Evolutionary conservation across 2,797 vertebrate species (phyloP), one percentile per base, ranked within the genome.

Genomic region (Etheostoma perlongum): DNA sequence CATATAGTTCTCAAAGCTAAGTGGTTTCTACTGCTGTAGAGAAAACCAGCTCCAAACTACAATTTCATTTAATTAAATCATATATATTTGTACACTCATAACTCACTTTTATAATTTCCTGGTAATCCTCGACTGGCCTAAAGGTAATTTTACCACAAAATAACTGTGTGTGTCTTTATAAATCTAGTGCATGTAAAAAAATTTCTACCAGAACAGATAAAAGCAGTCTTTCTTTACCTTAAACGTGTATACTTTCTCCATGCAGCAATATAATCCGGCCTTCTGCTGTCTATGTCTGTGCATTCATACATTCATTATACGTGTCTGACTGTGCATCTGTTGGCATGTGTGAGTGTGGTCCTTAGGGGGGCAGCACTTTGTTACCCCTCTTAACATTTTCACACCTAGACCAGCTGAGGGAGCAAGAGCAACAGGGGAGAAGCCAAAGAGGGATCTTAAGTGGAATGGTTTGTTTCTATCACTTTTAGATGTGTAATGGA

Each of bases 401-500:
- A 81, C 83, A 78, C 85, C 36, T 79, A 23, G 62, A 82, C 73
- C 74, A 66, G 82, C 72, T 82, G 62, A 78, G 86, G 75, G 76
- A 86, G 55, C 58, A 21, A 10, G 42, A 72, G 73, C 55, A 52
- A 42, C 42, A 55, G 67, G 53, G 58, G 58, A 59, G 77, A 73
- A 67, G 42, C 58, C 64, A 55, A 54, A 52, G 53, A 74, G 61
- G 61, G 54, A 70, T 65, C 81, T 75, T 76, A 88, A 89, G 86
- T 86, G 86, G 59, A 82, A 76, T 80, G 63, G 75, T 85, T 85
- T 88, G 85, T 89, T 85, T 82, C 85, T 78, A 23, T 79, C 73
- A 77, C 88, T 87, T 88, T 70, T 72, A 74, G 70, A 79, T 53
- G 65, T 65, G 83, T 85, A 78, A 80, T 63, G 47, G 87, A 77